Evolutionary conservation across 1,140 invertebrate species (phyloP), one percentile per base, ranked within the genome.

Genomic region (Nephila pilipes): DNA sequence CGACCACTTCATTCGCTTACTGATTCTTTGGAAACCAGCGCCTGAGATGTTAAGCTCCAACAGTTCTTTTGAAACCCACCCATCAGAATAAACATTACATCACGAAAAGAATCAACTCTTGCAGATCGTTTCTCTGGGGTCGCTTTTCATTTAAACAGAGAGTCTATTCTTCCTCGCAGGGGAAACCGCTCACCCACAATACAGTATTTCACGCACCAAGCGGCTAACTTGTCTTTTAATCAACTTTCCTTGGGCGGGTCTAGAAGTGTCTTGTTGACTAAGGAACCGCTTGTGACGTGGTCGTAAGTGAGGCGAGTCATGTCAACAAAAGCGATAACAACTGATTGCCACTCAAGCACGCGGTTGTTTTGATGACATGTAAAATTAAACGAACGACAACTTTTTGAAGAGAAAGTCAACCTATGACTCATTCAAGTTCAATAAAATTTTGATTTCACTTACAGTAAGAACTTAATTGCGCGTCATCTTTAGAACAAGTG

Each of bases 171-270:
- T 69, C 29, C 16, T 32, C 16, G 14, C 25, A 69, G 25, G 14
- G 65, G n/a, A 25, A 69, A 69, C 0, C 65, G 65, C 29, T 69
- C 65, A 69, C 65, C 65, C 65, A 69, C 65, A 69, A 69, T 12
- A 14, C 25, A 32, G 25, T 25, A 69, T 69, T 69, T 32, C 65
- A 69, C 29, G 65, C 25, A 32, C 25, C 25, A 29, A 18, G 22
- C 60, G 60, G 29, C 10, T 29, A 69, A 69, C 65, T 69, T 69
- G 25, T 14, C 14, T 29, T 69, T 69, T 69, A 29, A 29, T 32
- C n/a, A 32, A 14, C 65, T 29, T 69, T 32, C 65, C 65, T 69
- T 69, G 65, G 65, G 65, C 65, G 65, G 65, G 65, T 69, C 65
- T 29, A n/a, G 14, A 32, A 69, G 65, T 25, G 65, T 14, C 65